Evolutionary conservation across 1,140 invertebrate species (phyloP), one percentile per base, ranked within the genome.

Genomic region (Solen grandis): DNA sequence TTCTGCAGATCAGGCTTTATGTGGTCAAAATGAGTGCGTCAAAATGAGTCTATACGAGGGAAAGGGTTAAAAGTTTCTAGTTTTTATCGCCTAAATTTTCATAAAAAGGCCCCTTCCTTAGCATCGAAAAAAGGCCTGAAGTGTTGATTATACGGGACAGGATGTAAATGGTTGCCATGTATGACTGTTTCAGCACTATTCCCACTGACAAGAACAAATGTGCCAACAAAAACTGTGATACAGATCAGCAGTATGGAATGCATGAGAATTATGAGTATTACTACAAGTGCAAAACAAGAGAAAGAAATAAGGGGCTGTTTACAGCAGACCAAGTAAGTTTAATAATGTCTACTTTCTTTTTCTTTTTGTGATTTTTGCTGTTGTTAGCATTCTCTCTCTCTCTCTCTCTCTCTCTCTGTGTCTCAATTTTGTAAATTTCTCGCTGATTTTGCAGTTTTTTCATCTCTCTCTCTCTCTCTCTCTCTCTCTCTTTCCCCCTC

Each of bases 321-420:
- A 81, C 76, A 22, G 87, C 87, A 69, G 87, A 88, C 60, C 87
- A 88, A 82, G 87, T 88, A 63, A 52, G 57, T 10, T 41, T 41
- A 14, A 41, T 1, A 1, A n/a, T 62, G n/a, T 19, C 29, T 31
- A n/a, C n/a, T n/a, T n/a, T n/a, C n/a, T n/a, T n/a, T n/a, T n/a
- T n/a, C n/a, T n/a, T n/a, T n/a, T n/a, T n/a, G n/a, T n/a, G n/a
- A n/a, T n/a, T n/a, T n/a, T 50, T n/a, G 10, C 46, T 50, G 10
- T 50, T n/a, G 10, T n/a, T 50, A 10, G 10, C 46, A 13, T n/a
- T 50, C 46, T 50, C 46, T 50, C 46, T 50, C 46, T 50, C 46
- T 50, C 46, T 50, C 46, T 50, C 46, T 50, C 46, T 50, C 46
- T 50, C 46, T 50, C 46, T 50, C 46, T 50, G 10, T 50, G 10